Evolutionary conservation across 1,140 invertebrate species (phyloP), one percentile per base, ranked within the genome.

Genomic region (Pseudomyrmex flavicornis): DNA sequence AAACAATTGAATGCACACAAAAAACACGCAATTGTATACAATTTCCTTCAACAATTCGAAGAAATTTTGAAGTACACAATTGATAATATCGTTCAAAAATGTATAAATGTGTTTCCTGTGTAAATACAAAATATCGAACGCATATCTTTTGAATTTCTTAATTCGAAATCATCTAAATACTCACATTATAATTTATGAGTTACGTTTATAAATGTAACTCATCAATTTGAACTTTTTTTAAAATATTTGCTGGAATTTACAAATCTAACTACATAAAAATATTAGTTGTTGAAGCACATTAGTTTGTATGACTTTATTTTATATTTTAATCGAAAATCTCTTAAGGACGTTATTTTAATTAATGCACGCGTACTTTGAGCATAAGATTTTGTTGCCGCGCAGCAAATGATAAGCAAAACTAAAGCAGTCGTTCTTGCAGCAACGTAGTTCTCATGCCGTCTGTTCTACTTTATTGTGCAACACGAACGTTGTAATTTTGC

Each of bases 391-490:
- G 72, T 84, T 84, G 72, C 59, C 85, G 52, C 61, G 68, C 62
- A 35, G 52, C 22, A 82, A 82, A 85, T 82, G 86, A 85, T 83
- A 85, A 88, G 85, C 73, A 87, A 85, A 87, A 87, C 84, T 87
- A 54, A 85, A 85, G 83, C 77, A 62, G 66, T 59, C 62, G 68
- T 70, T 73, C 76, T 75, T 79, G 62, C 62, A 58, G 74, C 79
- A 85, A 69, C 48, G 69, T 69, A 48, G 70, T 89, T 87, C 87
- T 82, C 87, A 88, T 83, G 73, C 68, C 46, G 59, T 61, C 85
- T 82, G 75, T 89, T 88, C 88, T 84, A 85, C 84, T 83, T 85
- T 85, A 85, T 85, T 85, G 84, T 85, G 84, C 84, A 85, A 85
- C 66, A 66, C 58, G 82, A 89, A 89, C 87, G 76, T 79, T 82